These are phyloP conservation scores for Peromyscus polionotus DNA, from an alignment of 2,113 vertebrate genomes.

Conservation along the genomic window DNA sequence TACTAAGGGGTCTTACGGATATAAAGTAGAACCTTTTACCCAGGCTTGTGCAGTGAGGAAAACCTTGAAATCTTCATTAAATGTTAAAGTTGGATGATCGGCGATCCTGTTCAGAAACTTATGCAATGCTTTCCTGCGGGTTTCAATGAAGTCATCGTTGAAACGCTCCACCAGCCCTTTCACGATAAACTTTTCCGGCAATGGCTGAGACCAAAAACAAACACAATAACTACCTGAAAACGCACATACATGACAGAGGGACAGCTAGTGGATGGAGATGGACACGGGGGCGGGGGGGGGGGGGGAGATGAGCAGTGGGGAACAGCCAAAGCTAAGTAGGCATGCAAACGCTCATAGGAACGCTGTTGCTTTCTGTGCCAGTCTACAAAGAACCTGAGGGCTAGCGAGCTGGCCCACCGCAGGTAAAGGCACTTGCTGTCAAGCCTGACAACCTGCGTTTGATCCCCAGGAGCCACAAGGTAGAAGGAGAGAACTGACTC, in stretches of 20 bases:
- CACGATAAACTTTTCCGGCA: conserved; percentile 98
- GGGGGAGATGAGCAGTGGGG: not conserved
- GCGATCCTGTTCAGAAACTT: conserved; percentile 95
- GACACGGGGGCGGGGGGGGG: not conserved
- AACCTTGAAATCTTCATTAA: conserved; percentile 94
- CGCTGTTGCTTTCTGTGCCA: not conserved
- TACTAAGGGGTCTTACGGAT: not conserved
- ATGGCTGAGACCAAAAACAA: conserved; percentile 88
- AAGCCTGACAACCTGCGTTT: too few species aligned
- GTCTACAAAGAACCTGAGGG: not conserved
- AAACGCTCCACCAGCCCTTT: conserved; percentile 98
- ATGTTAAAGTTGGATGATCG: conserved; percentile 96
- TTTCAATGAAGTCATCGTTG: conserved; percentile 96
- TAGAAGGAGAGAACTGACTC: not conserved
- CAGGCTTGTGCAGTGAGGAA: conserved; percentile 95
- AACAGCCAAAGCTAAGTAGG: too few species aligned
- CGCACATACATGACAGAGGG: not conserved
- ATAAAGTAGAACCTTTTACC: conserved; percentile 85
- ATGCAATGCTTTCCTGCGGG: conserved; percentile 94
- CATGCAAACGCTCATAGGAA: not conserved
- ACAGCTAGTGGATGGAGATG: not conserved
- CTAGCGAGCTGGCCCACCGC: not conserved
- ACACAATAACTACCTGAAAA: not conserved
- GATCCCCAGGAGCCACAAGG: not conserved
- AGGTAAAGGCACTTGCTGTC: too few species aligned